A percentile compares a stretch with the other conserved stretches of the same genome.
Conservation (phyloP, 2,113 vertebrate genomes). For the Corythaixoides concolor region DNA sequence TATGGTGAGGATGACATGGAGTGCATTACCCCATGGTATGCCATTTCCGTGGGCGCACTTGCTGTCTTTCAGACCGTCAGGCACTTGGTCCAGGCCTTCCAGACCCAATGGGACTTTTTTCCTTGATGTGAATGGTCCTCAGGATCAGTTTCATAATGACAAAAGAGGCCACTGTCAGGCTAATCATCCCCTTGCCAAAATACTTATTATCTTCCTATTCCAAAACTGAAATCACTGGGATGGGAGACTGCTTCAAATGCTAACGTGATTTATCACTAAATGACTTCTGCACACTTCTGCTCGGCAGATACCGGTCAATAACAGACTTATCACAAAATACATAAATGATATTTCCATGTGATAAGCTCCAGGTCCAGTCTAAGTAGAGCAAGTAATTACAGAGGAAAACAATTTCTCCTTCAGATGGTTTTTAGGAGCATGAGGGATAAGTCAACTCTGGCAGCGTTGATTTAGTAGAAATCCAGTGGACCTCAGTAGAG, state of each 20-base stretch:
- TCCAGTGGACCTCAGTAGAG: background rate
- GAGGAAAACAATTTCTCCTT: conserved; percentile 31
- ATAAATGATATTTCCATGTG: background rate
- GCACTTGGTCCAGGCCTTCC: background rate
- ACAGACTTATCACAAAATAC: conserved; percentile 2
- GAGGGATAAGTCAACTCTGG: background rate
- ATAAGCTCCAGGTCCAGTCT: background rate
- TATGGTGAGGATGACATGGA: background rate
- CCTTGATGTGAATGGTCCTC: background rate
- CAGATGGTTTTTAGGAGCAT: background rate
- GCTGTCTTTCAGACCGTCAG: background rate
- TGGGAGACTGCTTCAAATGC: background rate
- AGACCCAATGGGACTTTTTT: background rate
- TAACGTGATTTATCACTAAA: background rate
- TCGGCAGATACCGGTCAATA: background rate
- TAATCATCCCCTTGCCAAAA: background rate
- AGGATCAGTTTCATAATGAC: background rate
- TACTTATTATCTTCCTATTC: background rate
- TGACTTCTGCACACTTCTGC: background rate
- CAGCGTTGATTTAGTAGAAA: background rate
- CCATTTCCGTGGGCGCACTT: background rate
- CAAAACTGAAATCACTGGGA: background rate
- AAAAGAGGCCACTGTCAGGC: background rate
- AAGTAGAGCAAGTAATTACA: conserved; percentile 5
- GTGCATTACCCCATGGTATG: background rate